Evolutionary conservation across 2,113 vertebrate species (phyloP).

Genomic region (Catharus minimus): DNA sequence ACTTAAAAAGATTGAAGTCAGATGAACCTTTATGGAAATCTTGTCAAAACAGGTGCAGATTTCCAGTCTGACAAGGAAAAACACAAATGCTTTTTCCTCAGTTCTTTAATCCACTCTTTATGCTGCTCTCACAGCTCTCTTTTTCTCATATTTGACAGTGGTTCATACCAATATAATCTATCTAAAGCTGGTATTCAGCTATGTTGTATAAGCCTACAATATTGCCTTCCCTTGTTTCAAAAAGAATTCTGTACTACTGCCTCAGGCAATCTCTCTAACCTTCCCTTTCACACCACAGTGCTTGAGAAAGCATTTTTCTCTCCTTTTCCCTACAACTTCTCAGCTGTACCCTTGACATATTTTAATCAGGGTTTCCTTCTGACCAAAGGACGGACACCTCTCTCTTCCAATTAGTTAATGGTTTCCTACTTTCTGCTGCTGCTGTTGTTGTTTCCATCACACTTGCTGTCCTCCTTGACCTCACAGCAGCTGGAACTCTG

Average conservation of each 20-base stretch:
- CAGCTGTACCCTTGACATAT: conserved; percentile 4
- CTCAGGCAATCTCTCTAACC: neutral
- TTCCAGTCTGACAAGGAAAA: neutral
- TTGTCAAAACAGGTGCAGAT: neutral
- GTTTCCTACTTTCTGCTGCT: conserved; percentile 32
- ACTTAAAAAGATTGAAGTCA: neutral
- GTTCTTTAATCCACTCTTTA: neutral
- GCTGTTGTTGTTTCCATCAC: conserved; percentile 13
- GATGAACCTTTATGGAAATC: neutral
- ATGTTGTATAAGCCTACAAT: neutral
- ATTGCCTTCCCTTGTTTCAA: neutral
- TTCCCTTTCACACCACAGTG: neutral
- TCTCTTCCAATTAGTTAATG: conserved; percentile 63
- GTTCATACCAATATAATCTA: neutral
- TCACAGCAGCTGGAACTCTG: conserved; percentile 25
- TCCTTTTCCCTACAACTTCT: neutral
- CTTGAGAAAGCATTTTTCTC: neutral
- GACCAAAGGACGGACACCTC: conserved; percentile 2
- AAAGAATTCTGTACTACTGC: neutral
- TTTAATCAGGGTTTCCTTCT: conserved; percentile 7
- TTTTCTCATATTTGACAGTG: neutral
- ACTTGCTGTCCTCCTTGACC: conserved; percentile 13
- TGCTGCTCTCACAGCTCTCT: neutral
- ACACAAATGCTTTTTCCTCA: neutral
- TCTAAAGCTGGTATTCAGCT: neutral